Base-by-base conservation (phyloP, 2,888 invertebrate species). In the Homarus gammarus region DNA sequence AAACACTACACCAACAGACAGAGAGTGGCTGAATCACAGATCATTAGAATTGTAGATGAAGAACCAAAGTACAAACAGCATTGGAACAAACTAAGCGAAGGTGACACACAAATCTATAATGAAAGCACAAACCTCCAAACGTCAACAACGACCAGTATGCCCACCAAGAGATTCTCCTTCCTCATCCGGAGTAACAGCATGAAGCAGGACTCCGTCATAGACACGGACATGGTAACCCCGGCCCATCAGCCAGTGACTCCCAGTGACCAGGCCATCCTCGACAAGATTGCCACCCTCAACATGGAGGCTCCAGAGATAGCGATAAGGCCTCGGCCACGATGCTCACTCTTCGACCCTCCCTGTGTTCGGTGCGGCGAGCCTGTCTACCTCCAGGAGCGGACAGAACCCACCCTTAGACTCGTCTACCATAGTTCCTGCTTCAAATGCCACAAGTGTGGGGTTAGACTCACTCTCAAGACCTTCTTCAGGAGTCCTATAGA, bases 181-280 rank as follows among this genome's bases (percentile, higher is more conserved):
- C 88, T 91, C 44, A 85, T 91, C 36, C 81, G 91, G 12, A 88
- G 90, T 44, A 90, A 84, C 61, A 87, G 87, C 72, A 44, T 90
- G 44, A 83, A 78, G 40, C 70, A 68, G 56, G 78, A 84, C 12
- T 22, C 10, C 40, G 15, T 38, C 31, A 15, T 27, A 6, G 75
- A 44, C 15, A 10, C 36, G 22, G 36, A 89, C 18, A 31, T 18
- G 49, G 73, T 33, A 31, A 36, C 82, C 38, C 3, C 64, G 33
- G 33, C 27, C 40, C 27, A n/a, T 2, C 83, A 75, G 36, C 75
- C 81, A 36, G 84, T 91, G 33, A 90, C 83, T 31, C 84, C 91
- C 3, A 91, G 91, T 64, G 91, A 91, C 78, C 87, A 90, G 40
- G 91, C 91, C 56, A 91, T 91, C 79, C 91, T 91, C 61, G 91